Conservation (phyloP, 1,140 invertebrate species). For the Nasonia longicornis region DNA sequence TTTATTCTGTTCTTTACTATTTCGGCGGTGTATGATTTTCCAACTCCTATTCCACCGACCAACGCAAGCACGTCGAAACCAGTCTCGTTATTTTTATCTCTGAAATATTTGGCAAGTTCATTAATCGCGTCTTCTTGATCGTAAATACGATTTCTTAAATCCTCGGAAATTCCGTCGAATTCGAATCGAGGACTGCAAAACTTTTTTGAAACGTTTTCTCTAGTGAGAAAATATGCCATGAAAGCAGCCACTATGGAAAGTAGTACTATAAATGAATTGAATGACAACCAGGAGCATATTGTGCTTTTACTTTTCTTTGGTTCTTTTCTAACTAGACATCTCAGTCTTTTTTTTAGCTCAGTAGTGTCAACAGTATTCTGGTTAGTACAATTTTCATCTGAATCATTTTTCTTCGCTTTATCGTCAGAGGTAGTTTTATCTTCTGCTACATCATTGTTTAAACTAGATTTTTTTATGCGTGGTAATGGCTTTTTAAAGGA, state of each 20-base stretch:
- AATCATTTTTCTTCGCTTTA: not conserved
- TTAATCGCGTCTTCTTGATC: conserved; percentile 56
- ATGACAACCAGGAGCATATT: conserved; percentile 34
- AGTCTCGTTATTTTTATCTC: conserved; percentile 29
- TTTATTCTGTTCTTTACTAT: conserved; percentile 59
- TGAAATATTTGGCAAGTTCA: conserved; percentile 46
- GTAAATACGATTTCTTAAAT: conserved; percentile 54
- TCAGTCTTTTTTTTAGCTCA: conserved; percentile 48
- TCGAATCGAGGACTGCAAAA: conserved; percentile 50
- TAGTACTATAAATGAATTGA: conserved; percentile 46
- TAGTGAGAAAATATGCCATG: conserved; percentile 48
- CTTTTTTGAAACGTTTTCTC: conserved; percentile 37
- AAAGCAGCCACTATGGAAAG: conserved; percentile 42
- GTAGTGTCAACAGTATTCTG: not conserved
- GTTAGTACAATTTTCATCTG: not conserved
- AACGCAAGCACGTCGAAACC: conserved; percentile 54
- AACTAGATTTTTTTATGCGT: not conserved
- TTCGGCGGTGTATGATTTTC: conserved; percentile 62
- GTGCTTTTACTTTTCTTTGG: conserved; percentile 39
- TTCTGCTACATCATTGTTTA: not conserved
- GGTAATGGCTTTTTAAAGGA: conserved; percentile 13
- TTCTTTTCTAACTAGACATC: conserved; percentile 46
- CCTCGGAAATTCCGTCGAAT: conserved; percentile 50
- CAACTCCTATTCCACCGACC: conserved; percentile 63
- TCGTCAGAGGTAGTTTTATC: not conserved